Evolutionary conservation across 2,797 vertebrate species (phyloP), one percentile per base, ranked within the genome.

Genomic region (Thaleichthys pacificus): DNA sequence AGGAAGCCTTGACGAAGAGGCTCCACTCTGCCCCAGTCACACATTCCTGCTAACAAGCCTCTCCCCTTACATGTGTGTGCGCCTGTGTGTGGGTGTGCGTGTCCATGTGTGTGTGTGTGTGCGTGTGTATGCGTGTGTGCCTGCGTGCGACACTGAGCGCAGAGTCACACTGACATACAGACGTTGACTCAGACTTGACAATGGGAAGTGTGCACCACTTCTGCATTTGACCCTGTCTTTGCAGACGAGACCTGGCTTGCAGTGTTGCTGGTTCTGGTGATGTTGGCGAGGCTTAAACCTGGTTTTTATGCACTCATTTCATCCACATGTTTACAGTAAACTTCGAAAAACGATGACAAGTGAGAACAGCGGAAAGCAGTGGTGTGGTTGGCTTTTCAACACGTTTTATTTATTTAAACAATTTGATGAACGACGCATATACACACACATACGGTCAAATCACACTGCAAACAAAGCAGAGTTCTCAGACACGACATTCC

Each of bases 181-280:
- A 89, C 87, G 66, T 73, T 87, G 84, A 90, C 83, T 91, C 87
- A 90, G 85, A 87, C 87, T 86, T 78, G 71, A 78, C 81, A 86
- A 88, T 86, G 78, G 4, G 77, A 35, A 49, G 65, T 77, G 79
- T 86, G 79, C 79, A 83, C 64, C 85, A 76, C 82, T 84, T 85
- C 19, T 83, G 77, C 82, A 82, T 71, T 80, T 73, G 69, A 85
- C 82, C 76, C 79, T 54, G 3, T 15, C 14, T 54, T 54, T 54
- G 15, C 14, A 15, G 14, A 54, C 49, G 19, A 17, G 51, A 54
- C 5, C 51, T 81, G 66, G n/a, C 61, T 72, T 51, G 19, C 75
- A 75, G 76, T 79, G 62, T 69, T 61, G 65, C 32, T 35, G n/a
- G 15, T 64, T 17, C 11, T 64, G 38, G 62, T 35, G 30, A 5